These are phyloP conservation scores for Anagyrus pseudococci DNA, from an alignment of 2,888 invertebrate genomes.

Conservation along the genomic window DNA sequence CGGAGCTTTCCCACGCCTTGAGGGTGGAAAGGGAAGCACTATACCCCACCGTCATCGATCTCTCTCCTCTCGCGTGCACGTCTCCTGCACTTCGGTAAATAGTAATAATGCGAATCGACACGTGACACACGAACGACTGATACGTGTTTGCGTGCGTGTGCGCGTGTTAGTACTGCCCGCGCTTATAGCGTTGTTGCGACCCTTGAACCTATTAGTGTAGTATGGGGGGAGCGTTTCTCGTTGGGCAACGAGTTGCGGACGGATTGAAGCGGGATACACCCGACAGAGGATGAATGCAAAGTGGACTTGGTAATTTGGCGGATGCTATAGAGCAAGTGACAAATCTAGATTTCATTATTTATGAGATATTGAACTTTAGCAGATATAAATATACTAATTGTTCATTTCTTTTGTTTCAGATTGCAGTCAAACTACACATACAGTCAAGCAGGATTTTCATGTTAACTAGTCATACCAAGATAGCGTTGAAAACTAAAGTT, in stretches of 20 bases:
- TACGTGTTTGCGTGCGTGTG: conserved; percentile 7
- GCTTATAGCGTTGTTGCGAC: neutral
- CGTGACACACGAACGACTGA: conserved; percentile 45
- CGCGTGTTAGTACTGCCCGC: neutral
- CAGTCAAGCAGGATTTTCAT: too few relatives aligned
- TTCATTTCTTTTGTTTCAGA: too few relatives aligned
- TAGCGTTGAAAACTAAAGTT: too few relatives aligned
- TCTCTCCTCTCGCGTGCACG: conserved; percentile 23
- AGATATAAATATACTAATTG: too few relatives aligned
- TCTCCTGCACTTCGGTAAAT: conserved; percentile 54
- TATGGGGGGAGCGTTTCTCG: neutral
- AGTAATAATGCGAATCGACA: conserved; percentile 62
- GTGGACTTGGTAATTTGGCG: neutral
- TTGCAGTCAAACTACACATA: too few relatives aligned
- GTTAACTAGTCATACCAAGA: too few relatives aligned
- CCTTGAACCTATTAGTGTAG: neutral
- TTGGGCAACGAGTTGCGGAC: neutral
- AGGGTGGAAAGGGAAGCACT: neutral
- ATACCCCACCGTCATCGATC: conserved; percentile 40
- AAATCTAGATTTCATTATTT: too few relatives aligned
- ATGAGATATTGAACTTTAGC: too few relatives aligned
- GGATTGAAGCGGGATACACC: neutral
- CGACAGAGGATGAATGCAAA: neutral
- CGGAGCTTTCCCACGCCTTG: conserved; percentile 3
- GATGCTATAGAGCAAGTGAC: conserved; percentile 1